A percentile compares a stretch with the other conserved stretches of the same genome.
Evolutionary conservation across 2,797 vertebrate genomes (phyloP).

Genomic region (Falco berigora): DNA sequence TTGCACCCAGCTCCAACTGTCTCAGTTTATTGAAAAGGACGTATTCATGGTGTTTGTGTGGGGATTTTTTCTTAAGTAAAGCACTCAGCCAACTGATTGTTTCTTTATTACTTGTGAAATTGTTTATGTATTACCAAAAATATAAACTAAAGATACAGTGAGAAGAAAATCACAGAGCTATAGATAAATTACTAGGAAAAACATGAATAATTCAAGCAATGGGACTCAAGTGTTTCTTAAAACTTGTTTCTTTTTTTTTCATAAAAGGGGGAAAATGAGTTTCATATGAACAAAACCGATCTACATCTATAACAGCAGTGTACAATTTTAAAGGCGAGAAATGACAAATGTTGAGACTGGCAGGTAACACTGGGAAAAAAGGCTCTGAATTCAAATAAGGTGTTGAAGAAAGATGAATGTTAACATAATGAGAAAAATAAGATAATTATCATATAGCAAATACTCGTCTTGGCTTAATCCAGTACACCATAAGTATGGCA

Average conservation of each 20-base stretch:
- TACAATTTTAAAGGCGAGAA: neutral
- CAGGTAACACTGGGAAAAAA: neutral
- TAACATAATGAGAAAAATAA: neutral
- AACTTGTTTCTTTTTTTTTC: neutral
- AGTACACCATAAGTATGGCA: neutral
- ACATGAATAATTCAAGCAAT: slow-evolving; percentile 35
- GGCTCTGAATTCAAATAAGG: neutral
- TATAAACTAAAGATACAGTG: neutral
- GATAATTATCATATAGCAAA: neutral
- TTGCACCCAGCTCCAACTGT: neutral
- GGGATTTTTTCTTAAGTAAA: neutral
- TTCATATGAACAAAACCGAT: neutral
- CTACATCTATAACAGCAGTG: neutral
- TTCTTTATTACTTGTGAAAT: slow-evolving; percentile 21
- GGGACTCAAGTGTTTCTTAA: neutral
- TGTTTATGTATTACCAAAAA: neutral
- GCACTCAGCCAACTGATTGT: neutral
- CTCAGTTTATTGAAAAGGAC: neutral
- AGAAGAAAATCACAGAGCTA: neutral
- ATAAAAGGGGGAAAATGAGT: neutral
- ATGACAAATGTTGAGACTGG: neutral
- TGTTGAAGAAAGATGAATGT: neutral
- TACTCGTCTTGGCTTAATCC: neutral
- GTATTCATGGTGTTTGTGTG: neutral
- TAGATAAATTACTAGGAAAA: neutral